Conservation (phyloP, 2,888 invertebrate species). For the Salticus scenicus region DNA sequence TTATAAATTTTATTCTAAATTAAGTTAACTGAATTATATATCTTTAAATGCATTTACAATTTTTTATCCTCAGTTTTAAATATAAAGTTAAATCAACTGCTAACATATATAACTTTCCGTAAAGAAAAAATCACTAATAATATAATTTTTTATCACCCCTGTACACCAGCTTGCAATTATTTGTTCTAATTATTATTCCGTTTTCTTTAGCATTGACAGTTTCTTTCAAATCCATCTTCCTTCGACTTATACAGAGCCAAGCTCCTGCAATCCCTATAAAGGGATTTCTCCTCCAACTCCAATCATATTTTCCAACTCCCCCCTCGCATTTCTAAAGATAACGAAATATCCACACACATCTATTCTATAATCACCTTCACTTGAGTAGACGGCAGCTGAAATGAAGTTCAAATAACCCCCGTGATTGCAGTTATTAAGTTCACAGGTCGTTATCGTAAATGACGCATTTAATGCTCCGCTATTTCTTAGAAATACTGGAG, state of each 20-base stretch:
- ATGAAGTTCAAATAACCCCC: slow-evolving; percentile 55
- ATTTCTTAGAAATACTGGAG: neutral
- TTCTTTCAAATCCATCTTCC: neutral
- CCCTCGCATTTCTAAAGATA: neutral
- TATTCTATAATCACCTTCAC: slow-evolving; percentile 5
- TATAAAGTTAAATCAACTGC: too few relatives aligned
- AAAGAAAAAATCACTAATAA: too few relatives aligned
- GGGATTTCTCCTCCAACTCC: neutral
- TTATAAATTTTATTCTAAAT: too few relatives aligned
- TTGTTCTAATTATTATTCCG: neutral
- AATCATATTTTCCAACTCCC: neutral
- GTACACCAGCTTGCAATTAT: too few relatives aligned
- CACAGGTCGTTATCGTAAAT: slow-evolving; percentile 52
- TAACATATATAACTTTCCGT: too few relatives aligned
- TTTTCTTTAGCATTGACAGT: neutral
- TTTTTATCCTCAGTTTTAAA: too few relatives aligned
- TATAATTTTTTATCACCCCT: too few relatives aligned
- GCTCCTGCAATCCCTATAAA: neutral
- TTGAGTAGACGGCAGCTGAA: neutral
- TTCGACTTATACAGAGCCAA: neutral
- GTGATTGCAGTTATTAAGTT: slow-evolving; percentile 65
- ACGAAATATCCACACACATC: neutral
- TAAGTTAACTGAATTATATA: too few relatives aligned
- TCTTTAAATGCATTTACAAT: too few relatives aligned
- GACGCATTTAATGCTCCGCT: slow-evolving; percentile 43